Evolutionary conservation across 2,888 invertebrate genomes (phyloP), one percentile per base, ranked within the genome.

Genomic region (Psococerastis gibbosa): DNA sequence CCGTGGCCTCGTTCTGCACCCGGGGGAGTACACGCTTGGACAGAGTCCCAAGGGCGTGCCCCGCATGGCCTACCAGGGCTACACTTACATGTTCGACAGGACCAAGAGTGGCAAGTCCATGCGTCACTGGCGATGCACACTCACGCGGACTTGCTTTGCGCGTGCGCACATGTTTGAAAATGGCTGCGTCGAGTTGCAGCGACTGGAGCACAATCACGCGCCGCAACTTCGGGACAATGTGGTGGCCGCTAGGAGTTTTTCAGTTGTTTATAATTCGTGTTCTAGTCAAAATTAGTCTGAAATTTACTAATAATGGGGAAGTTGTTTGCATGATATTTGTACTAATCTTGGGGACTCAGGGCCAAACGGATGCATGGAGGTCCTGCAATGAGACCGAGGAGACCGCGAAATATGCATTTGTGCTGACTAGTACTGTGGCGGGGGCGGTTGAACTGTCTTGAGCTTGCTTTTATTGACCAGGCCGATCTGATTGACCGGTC

Each of bases 11-110:
- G 18, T 18, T 15, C 20, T 38, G 22, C 9, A 18, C 3, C 38
- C 38, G 5, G 38, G 38, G 20, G 18, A 38, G 11, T 38, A 38
- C 11, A 18, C 20, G 9, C 38, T 38, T n/a, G 38, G 18, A 3
- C 15, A 17, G 20, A 38, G 38, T 11, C 3, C 6, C 6, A 38
- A 20, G 22, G 38, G 38, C 6, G 38, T 38, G 4, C 38, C 38
- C 5, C 17, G 38, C 17, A 5, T 38, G 5, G 38, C 11, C 4
- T 38, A 38, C 18, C 18, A 20, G n/a, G 38, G 38, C 3, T 38
- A 38, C 11, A 38, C 38, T 13, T 38, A 38, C 38, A 38, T 38
- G 38, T 38, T 16, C 18, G 38, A 38, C 18, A 15, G 38, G 6
- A 38, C 38, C 3, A 38, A 38, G 20, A 38, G 38, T 20, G n/a